Base-by-base conservation (phyloP, 2,797 vertebrate genomes). In the Chelon auratus region DNA sequence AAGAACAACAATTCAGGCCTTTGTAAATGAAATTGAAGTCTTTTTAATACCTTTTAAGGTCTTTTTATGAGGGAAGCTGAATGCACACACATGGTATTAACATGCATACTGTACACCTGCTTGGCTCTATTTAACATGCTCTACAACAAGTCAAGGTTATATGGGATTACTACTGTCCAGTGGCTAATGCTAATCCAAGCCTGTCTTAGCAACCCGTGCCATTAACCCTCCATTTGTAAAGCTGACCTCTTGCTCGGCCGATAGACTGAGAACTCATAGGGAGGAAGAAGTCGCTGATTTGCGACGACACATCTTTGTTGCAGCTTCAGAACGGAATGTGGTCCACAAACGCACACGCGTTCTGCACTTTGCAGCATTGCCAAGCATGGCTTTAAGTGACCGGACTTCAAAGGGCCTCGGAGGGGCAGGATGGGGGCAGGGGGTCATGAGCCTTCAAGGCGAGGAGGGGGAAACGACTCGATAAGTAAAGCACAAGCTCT, bases 351-450 rank as follows among this genome's bases (percentile, higher is more conserved):
- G 36, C 43, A 54, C 55, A 67, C 51, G 36, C 22, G 69, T 62
- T 33, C 52, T 36, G 42, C 64, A 83, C 47, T 86, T 83, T 77
- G 78, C 42, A 60, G 54, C 66, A 68, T 13, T 17, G 15, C 79
- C 53, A 72, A 77, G 52, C 79, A 75, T 40, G 26, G 65, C 59
- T 80, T 79, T 47, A 51, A 68, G 61, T 75, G 83, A 87, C 85
- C 75, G 81, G 86, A 72, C 79, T 86, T 90, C 70, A 87, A 85
- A 90, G 71, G 81, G 64, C 24, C 54, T 47, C 9, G 2, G 24
- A 68, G 53, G 54, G 65, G 33, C 58, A 58, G 64, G 33, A 45
- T 2, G 43, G 68, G 69, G 67, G 20, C 17, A 24, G 40, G 63
- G 63, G 80, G 72, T 69, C 67, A 63, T 36, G 10, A 51, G 43